These are phyloP conservation scores for Aythya baeri DNA, from an alignment of 2,113 vertebrate genomes.

Conservation along the genomic window DNA sequence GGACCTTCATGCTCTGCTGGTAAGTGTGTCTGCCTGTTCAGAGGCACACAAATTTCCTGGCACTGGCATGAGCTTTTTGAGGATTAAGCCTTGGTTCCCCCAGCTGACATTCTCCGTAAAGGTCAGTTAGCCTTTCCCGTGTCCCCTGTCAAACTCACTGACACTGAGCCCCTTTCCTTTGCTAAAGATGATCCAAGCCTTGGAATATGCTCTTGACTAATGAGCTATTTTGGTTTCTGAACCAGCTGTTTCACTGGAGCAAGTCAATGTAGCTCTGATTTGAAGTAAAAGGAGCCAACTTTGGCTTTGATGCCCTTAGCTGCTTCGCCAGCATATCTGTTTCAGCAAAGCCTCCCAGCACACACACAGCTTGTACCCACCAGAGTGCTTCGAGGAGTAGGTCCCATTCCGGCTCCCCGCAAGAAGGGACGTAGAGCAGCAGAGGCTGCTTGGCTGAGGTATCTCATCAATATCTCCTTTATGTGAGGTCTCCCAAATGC, in stretches of 20 bases:
- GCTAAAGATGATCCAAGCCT: slow-evolving; percentile 52
- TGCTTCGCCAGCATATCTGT: not conserved
- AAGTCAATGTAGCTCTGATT: not conserved
- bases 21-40: not conserved
- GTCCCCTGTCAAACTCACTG: slow-evolving; percentile 28
- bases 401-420: not conserved
- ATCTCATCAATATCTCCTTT: not conserved
- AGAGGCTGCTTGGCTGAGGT: not conserved
- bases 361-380: not conserved
- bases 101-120: slow-evolving; percentile 52
- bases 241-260: slow-evolving; percentile 6
- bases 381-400: not conserved
- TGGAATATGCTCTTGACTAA: slow-evolving; percentile 56
- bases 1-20: not conserved
- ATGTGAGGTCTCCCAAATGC: not conserved
- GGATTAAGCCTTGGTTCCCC: slow-evolving; percentile 48
- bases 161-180: slow-evolving; percentile 36
- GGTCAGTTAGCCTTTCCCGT: slow-evolving; percentile 54
- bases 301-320: not conserved
- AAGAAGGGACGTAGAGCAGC: rapidly evolving
- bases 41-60: slow-evolving; percentile 45
- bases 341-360: not conserved
- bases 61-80: slow-evolving; percentile 6
- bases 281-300: not conserved
- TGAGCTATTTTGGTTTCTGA: slow-evolving; percentile 53